Conservation (phyloP, 2,888 invertebrate species). For the Thalpophila matura region DNA sequence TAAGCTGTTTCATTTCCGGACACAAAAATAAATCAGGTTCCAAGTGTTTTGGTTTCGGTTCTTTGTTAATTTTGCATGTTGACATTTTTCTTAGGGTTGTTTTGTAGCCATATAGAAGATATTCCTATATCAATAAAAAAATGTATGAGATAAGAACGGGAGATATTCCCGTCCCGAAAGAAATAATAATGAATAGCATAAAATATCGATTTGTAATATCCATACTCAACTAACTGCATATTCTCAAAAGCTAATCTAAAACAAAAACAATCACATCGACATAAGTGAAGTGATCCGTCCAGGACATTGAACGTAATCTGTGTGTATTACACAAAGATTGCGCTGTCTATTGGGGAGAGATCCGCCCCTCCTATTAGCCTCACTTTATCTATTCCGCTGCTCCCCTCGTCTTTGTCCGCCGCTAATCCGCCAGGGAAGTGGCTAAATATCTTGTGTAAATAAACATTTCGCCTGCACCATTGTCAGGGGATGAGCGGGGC, state of each 20-base stretch:
- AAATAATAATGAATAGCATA: background rate
- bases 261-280: slow-evolving; percentile 55
- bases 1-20: slow-evolving; percentile 87
- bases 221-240: background rate
- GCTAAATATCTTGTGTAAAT: slow-evolving; percentile 91
- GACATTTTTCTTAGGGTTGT: background rate
- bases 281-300: slow-evolving; percentile 54
- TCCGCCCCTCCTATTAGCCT: slow-evolving; percentile 87
- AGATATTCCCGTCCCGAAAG: too few relatives aligned
- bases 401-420: slow-evolving; percentile 84
- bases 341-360: slow-evolving; percentile 74
- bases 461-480: slow-evolving; percentile 87
- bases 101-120: background rate
- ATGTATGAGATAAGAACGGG: too few relatives aligned
- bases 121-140: too few relatives aligned
- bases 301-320: slow-evolving; percentile 74
- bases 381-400: slow-evolving; percentile 80
- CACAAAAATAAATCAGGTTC: slow-evolving; percentile 59
- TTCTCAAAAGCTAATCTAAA: slow-evolving; percentile 42
- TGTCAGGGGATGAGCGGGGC: slow-evolving; percentile 83
- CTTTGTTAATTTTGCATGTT: slow-evolving; percentile 38
- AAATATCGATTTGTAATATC: background rate
- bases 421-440: slow-evolving; percentile 89
- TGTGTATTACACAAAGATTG: slow-evolving; percentile 83
- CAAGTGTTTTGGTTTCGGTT: slow-evolving; percentile 36